Evolutionary conservation across 2,888 invertebrate genomes (phyloP).

Genomic region (Aromia moschata): DNA sequence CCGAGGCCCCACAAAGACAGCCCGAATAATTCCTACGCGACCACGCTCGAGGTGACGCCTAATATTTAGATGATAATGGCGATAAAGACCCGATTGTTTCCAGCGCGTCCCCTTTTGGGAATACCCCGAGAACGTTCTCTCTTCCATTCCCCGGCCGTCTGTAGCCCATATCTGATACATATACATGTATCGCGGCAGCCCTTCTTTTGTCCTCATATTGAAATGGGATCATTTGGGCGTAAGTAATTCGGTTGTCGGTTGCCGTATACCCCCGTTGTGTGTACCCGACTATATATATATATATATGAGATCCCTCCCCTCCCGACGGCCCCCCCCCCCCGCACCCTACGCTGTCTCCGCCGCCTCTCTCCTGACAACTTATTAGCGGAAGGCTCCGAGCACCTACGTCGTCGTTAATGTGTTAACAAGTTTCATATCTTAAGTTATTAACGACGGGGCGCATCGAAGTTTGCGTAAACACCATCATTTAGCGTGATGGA

Average conservation of each 20-base stretch:
- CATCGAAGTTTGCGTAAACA: conserved; percentile 27
- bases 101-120: conserved; percentile 19
- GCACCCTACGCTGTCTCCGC: conserved; percentile 29
- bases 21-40: conserved; percentile 7
- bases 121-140: conserved; percentile 24
- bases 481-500: conserved; percentile 25
- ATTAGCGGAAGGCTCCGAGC: conserved; percentile 29
- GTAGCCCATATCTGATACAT: conserved; percentile 56
- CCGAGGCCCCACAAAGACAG: not conserved
- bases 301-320: too few relatives aligned
- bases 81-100: conserved; percentile 36
- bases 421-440: conserved; percentile 34
- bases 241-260: conserved; percentile 73
- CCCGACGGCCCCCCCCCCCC: too few relatives aligned
- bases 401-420: conserved; percentile 28
- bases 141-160: conserved; percentile 23
- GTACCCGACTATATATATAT: conserved; percentile 23
- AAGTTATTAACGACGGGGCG: conserved; percentile 32
- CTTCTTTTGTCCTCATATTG: conserved; percentile 73
- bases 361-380: conserved; percentile 30
- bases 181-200: conserved; percentile 61
- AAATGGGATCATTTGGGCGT: conserved; percentile 78
- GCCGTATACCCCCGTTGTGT: conserved; percentile 42
- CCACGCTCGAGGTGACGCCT: conserved; percentile 9
- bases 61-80: conserved; percentile 22